Percentiles rank a stretch among this genome's conserved stretches.
phyloP scores from a whole-genome alignment of 2,888 invertebrate species.

The Apodemia mormo region DNA sequence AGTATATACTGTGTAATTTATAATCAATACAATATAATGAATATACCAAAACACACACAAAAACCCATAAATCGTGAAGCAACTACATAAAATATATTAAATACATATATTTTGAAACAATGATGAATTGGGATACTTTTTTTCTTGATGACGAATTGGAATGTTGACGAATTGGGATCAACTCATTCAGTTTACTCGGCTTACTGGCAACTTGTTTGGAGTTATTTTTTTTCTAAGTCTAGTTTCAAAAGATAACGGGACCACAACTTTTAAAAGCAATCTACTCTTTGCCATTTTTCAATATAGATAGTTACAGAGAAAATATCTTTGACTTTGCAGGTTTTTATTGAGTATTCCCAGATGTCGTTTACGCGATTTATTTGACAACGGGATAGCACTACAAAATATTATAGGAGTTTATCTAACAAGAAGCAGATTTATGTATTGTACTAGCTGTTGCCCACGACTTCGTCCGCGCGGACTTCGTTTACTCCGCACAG shows the following conservation, averaged over 20 bases:
- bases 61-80: too few relatives aligned
- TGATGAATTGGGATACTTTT: too few relatives aligned
- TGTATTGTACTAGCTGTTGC: too few relatives aligned
- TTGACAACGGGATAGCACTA: conserved; percentile 31
- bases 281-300: conserved; percentile 33
- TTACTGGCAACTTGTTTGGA: not conserved
- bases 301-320: conserved; percentile 48
- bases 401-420: conserved; percentile 27
- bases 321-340: conserved; percentile 37
- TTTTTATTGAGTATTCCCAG: conserved; percentile 44
- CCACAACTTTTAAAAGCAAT: conserved; percentile 7
- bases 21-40: too few relatives aligned
- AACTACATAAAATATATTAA: too few relatives aligned
- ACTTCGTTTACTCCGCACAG: too few relatives aligned
- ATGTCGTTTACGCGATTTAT: conserved; percentile 37
- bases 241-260: conserved; percentile 24
- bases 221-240: not conserved
- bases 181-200: not conserved
- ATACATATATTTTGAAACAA: too few relatives aligned
- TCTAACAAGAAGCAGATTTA: conserved; percentile 26
- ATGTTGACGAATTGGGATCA: too few relatives aligned
- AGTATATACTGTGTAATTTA: too few relatives aligned
- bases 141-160: too few relatives aligned
- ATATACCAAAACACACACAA: too few relatives aligned
- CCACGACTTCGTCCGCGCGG: too few relatives aligned